A percentile compares a stretch with the other conserved stretches of the same genome.
These are phyloP conservation scores for Cephus sareptanus DNA, from an alignment of 2,888 invertebrate species.

Conservation along the genomic window DNA sequence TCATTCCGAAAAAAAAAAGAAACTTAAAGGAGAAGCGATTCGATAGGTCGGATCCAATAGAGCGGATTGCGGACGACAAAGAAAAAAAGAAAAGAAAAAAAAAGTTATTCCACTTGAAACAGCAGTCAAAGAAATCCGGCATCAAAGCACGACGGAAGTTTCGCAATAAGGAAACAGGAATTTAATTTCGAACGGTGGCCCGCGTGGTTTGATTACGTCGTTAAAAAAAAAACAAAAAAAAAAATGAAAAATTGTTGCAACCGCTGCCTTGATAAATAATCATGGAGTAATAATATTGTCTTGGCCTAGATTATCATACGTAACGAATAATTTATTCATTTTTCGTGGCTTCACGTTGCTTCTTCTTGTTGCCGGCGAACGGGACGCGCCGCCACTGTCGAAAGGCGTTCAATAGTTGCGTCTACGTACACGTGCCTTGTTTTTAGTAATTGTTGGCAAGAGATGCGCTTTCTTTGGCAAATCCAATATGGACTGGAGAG, in stretches of 20 bases:
- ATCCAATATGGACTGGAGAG: slow-evolving; percentile 57
- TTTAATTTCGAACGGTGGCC: neutral
- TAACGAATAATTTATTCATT: slow-evolving; percentile 24
- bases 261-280: too few species aligned
- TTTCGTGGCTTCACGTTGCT: slow-evolving; percentile 18
- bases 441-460: slow-evolving; percentile 1
- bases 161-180: neutral
- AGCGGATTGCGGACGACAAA: slow-evolving; percentile 7
- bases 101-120: too few species aligned
- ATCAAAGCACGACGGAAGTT: neutral
- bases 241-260: neutral
- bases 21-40: neutral
- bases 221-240: neutral
- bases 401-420: slow-evolving; percentile 22
- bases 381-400: slow-evolving; percentile 34
- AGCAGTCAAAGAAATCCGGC: too few species aligned
- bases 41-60: neutral
- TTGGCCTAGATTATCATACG: neutral
- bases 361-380: slow-evolving; percentile 25
- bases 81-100: slow-evolving; percentile 3
- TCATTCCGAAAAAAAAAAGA: neutral
- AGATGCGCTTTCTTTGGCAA: slow-evolving; percentile 7
- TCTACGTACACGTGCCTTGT: slow-evolving; percentile 17
- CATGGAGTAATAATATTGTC: too few species aligned
- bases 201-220: neutral